Evolutionary conservation across 2,113 vertebrate species (phyloP).

Genomic region (Poecile atricapillus): DNA sequence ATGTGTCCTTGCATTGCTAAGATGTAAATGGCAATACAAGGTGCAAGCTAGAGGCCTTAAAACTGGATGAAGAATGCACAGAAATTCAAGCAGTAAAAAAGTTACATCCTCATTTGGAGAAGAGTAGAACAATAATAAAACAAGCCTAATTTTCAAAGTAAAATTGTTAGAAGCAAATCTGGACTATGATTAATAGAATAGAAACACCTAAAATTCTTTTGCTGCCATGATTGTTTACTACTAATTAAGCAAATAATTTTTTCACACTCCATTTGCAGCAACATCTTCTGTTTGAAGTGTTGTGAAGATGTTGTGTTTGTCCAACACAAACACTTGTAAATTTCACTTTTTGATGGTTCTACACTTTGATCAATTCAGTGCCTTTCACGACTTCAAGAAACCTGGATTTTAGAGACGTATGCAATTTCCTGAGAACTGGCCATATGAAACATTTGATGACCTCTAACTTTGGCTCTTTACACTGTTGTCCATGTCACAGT

Average conservation of each 20-base stretch:
- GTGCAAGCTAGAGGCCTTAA: background rate
- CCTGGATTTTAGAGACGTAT: background rate
- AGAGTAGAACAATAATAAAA: background rate
- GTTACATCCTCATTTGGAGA: background rate
- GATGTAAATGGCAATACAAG: background rate
- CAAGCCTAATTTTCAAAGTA: background rate
- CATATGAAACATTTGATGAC: background rate
- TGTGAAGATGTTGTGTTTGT: slow-evolving; percentile 46
- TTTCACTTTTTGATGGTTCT: slow-evolving; percentile 51
- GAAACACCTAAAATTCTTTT: slow-evolving; percentile 32
- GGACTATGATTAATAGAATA: slow-evolving; percentile 16
- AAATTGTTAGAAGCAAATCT: slow-evolving; percentile 4
- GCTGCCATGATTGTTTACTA: slow-evolving; percentile 48
- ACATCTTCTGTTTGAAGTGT: slow-evolving; percentile 63
- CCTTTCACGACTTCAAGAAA: slow-evolving; percentile 38
- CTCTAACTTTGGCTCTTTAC: background rate
- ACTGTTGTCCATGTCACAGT: background rate
- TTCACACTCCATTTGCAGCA: slow-evolving; percentile 66
- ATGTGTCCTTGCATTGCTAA: background rate
- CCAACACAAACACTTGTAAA: slow-evolving; percentile 55
- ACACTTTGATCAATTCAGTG: slow-evolving; percentile 49
- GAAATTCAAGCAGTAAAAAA: background rate
- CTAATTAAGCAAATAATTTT: slow-evolving; percentile 58
- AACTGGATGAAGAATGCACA: background rate
- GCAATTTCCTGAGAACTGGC: background rate